Conservation (phyloP, 2,113 vertebrate species). For the Menidia beryllina region DNA sequence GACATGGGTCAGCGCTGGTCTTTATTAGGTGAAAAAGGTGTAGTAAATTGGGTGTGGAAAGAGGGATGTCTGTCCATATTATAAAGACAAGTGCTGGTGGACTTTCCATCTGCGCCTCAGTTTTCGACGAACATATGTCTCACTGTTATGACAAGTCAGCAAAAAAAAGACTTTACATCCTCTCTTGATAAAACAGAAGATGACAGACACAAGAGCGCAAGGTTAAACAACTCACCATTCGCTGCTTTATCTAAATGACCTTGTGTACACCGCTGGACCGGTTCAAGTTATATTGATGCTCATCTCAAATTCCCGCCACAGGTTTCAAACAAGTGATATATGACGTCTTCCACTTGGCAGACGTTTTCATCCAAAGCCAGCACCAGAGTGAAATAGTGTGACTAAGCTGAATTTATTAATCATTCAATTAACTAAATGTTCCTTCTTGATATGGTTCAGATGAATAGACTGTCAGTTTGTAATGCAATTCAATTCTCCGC, state of each 20-base stretch:
- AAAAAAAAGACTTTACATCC: conserved; percentile 40
- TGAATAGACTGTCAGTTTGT: conserved; percentile 98
- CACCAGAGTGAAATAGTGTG: conserved; percentile 92
- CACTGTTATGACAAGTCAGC: conserved; percentile 58
- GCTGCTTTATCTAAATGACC: background rate
- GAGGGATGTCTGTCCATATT: conserved; percentile 19
- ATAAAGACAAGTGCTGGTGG: conserved; percentile 24
- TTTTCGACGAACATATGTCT: conserved; percentile 42
- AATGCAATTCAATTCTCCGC: conserved; percentile 95
- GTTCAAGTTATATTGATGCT: conserved; percentile 32
- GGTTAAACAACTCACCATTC: conserved; percentile 37
- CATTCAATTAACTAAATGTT: conserved; percentile 99
- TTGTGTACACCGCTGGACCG: conserved; percentile 13
- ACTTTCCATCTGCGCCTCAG: conserved; percentile 24
- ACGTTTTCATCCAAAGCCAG: conserved; percentile 77
- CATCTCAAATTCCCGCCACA: conserved; percentile 17
- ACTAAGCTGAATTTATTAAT: conserved; percentile 99
- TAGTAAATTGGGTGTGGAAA: conserved; percentile 44
- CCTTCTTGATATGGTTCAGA: conserved; percentile 94
- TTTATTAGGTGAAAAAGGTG: conserved; percentile 50
- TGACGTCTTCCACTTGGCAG: conserved; percentile 70
- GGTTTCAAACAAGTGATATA: conserved; percentile 69
- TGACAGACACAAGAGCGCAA: conserved; percentile 18
- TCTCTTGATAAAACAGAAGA: conserved; percentile 36
- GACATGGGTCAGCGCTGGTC: conserved; percentile 51